Evolutionary conservation across 2,888 invertebrate species (phyloP), one percentile per base, ranked within the genome.

Genomic region (Parnassius smintheus): DNA sequence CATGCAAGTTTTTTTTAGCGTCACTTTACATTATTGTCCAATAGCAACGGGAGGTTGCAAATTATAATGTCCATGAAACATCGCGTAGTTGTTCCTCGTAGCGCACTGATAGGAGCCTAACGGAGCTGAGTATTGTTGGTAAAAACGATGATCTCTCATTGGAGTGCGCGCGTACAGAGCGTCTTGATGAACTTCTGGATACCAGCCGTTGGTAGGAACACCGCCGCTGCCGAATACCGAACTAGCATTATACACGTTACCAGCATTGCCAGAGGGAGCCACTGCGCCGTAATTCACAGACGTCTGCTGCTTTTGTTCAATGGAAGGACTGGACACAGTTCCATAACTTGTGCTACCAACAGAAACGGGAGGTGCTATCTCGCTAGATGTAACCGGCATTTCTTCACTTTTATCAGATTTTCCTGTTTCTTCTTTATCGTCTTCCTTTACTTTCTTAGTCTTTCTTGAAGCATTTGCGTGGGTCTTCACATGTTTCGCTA

Each of bases 401-500:
- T 65, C 66, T 52, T 82, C 81, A 41, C 65, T 58, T 68, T 82
- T 85, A 48, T 82, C 83, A 45, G 65, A 66, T 63, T 78, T 81
- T 0, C 74, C 62, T 2, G 84, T 72, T 72, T 91, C 88, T 7
- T 90, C 88, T 66, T 92, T 93, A 11, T 86, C 85, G 8, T 86
- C 88, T 1, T 86, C 86, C 67, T 85, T 88, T 0, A 77, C 57
- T 74, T 90, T 86, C 70, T 86, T 90, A 62, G 78, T 92, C 65
- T 92, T 93, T 61, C 92, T 93, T 22, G 93, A 88, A 1, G 88
- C 91, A 69, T 94, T 95, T 42, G 94, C 94, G 73, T 98, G 98
- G 0, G 97, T 98, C 81, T 98, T 98, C 68, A 95, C 94, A 83
- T 98, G 98, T 83, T 98, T 98, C 66, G 95, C 95, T n/a, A 98